Evolutionary conservation across 2,113 vertebrate species (phyloP), one percentile per base, ranked within the genome.

Genomic region (Choloepus hoffmanni): DNA sequence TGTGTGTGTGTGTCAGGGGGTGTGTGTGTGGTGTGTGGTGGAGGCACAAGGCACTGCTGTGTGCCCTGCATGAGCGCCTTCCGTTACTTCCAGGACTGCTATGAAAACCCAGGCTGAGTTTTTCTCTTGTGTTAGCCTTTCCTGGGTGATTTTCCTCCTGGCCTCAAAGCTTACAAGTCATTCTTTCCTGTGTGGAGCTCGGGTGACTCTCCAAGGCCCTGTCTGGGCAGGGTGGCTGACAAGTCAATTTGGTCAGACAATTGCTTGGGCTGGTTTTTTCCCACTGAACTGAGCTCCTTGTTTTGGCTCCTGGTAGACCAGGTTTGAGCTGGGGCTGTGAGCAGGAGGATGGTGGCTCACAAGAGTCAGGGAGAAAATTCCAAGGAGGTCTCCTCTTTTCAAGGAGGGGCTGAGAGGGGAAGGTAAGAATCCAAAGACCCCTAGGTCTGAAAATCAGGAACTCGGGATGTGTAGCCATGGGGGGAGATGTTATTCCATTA

Each of bases 91-190:
- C 3, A 2, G 50, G 68, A 92, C 94, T 67, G 87, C 94, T 68
- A 89, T 92, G 92, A 95, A 96, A 90, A 94, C 89, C 85, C 62
- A 89, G 74, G 77, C 79, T 18, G 48, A 95, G 70, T 53, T 68
- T 7, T 79, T 77, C 60, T 83, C 15, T 74, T 58, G 3, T 43
- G 81, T 70, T 53, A 33, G 77, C 67, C 10, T 30, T 90, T 72
- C 5, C 33, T 85, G 48, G 40, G 43, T 63, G 48, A 77, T 95
- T 95, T 96, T 68, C 53, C 88, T 95, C 68, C 65, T 76, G 85
- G 93, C 26, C 28, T 91, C 92, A 76, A 94, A 95, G 93, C 93
- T 96, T 95, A 95, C 89, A 96, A 96, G 95, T 97, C 82, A 62
- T 88, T 83, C 85, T 76, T 94, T 95, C 78, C 89, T 36, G 36